Base-by-base conservation (phyloP, 2,113 vertebrate genomes). In the Plestiodon gilberti region DNA sequence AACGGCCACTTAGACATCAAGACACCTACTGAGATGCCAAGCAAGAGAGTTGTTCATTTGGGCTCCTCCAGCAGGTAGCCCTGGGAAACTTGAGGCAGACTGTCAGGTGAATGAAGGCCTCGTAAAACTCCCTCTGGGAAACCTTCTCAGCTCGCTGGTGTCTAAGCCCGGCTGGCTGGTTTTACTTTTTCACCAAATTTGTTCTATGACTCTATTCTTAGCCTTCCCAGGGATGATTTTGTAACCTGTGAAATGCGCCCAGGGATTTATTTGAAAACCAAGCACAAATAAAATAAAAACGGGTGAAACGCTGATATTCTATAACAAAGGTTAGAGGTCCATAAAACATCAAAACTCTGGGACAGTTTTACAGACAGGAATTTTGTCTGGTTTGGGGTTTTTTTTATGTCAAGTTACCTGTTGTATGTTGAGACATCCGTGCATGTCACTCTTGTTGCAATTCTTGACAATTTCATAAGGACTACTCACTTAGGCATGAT, bases 241-340 rank as follows among this genome's bases (percentile, higher is more conserved):
- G 25, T 64, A 43, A 17, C 43, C 15, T 76, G 74, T n/a, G 28
- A 52, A n/a, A 76, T 43, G 35, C 55, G n/a, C n/a, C 33, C 55
- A 20, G 15, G 38, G n/a, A 2, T 73, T 74, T 33, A 62, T 33
- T 87, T 88, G 87, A 91, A 89, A 92, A 88, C 78, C n/a, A 92
- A 91, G 67, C 62, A 89, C 70, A 87, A 89, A 30, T 15, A 78
- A 81, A 57, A 35, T 70, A 61, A 83, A 81, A 82, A 52, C 83
- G 81, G 38, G 52, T 83, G 3, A 86, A 89, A 71, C 94, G 86
- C 89, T 78, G 88, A 89, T 96, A 94, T 94, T 94, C 92, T 88
- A 25, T 90, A 93, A 94, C 90, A 94, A 91, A 87, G 94, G 91
- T 95, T 96, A 96, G 95, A 91, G 95, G 95, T 96, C 96, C 25